A percentile compares a stretch with the other conserved stretches of the same genome.
Evolutionary conservation across 1,140 invertebrate species (phyloP).

Genomic region (Pollicipes pollicipes): DNA sequence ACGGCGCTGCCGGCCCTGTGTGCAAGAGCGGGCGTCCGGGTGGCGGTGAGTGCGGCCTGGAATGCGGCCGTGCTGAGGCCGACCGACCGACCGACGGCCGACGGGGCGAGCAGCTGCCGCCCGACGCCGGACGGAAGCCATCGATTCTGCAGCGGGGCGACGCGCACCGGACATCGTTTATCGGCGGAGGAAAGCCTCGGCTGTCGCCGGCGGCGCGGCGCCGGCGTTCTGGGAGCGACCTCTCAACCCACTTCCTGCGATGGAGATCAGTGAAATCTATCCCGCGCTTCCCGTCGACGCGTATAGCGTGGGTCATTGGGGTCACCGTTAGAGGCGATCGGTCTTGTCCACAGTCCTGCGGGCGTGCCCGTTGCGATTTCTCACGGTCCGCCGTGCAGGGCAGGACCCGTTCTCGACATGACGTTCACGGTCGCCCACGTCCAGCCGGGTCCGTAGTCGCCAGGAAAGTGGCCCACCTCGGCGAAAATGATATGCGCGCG

Average conservation of each 20-base stretch:
- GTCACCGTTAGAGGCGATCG: background rate
- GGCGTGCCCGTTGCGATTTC: too few relatives aligned
- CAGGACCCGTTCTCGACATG: background rate
- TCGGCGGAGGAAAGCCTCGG: background rate
- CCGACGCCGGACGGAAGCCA: background rate
- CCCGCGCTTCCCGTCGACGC: background rate
- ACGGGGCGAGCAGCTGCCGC: too few relatives aligned
- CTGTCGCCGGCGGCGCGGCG: too few relatives aligned
- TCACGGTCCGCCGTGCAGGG: too few relatives aligned
- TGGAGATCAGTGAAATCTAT: background rate
- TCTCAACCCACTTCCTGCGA: background rate
- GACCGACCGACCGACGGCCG: background rate
- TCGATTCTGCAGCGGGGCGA: background rate
- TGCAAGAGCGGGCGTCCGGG: background rate
- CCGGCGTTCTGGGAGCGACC: background rate
- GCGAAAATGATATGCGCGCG: too few relatives aligned
- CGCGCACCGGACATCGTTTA: background rate
- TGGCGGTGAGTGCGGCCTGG: too few relatives aligned
- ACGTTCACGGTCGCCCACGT: background rate
- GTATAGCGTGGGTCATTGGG: background rate
- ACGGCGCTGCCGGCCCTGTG: background rate
- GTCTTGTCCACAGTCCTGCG: too few relatives aligned
- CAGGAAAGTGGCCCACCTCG: too few relatives aligned
- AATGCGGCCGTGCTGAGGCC: background rate
- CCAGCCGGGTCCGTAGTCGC: too few relatives aligned